Conservation (phyloP, 2,113 vertebrate species). For the Dolichallabes microphthalmus region DNA sequence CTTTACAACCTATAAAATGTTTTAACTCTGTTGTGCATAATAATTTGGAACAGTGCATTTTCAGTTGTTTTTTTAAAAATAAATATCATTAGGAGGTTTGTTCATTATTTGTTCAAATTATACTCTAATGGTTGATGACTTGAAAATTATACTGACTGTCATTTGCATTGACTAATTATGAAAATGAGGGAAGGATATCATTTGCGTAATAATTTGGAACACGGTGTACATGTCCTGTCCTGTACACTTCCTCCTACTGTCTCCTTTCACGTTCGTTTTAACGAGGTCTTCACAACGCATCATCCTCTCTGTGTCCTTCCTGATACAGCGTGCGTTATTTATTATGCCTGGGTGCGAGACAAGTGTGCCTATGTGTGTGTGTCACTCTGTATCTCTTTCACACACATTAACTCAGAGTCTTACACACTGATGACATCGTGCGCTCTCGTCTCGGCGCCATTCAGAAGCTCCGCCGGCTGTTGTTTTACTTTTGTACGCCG, state of each 20-base stretch:
- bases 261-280: neutral
- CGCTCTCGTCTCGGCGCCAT: neutral
- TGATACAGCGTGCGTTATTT: neutral
- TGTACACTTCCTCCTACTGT: neutral
- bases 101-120: no score
- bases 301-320: neutral
- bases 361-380: neutral
- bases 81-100: no score
- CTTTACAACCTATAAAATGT: no score
- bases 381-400: neutral
- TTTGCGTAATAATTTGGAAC: no score
- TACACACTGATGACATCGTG: neutral
- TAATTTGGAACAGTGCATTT: no score
- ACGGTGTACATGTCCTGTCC: neutral
- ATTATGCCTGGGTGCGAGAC: neutral
- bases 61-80: no score
- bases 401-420: neutral
- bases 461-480: slow-evolving; percentile 22
- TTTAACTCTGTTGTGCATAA: no score
- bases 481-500: slow-evolving; percentile 24
- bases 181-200: no score
- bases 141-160: no score
- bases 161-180: no score
- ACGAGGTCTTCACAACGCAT: neutral
- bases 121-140: no score